Base-by-base conservation (phyloP, 2,797 vertebrate species). In the Enteromius viviparus region DNA sequence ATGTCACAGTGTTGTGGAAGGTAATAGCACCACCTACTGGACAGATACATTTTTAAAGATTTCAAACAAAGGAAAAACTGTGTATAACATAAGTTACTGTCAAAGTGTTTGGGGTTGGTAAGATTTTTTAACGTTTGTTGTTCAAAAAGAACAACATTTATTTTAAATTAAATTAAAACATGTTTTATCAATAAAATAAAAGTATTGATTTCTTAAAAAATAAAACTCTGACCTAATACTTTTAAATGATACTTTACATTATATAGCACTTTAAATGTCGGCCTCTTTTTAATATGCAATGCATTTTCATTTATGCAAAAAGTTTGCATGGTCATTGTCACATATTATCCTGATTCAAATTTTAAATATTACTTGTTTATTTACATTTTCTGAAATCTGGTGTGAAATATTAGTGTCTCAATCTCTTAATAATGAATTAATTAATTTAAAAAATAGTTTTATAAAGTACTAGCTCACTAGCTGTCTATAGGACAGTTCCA, bases 1-100 rank as follows among this genome's bases (percentile, higher is more conserved):
- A 83, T 49, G 91, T 96, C 84, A 95, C 91, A 0, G 89, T 97
- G 85, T 89, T 97, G 70, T 96, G 96, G 95, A 89, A 96, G 96
- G 97, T 97, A 77, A 78, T 29, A n/a, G 32, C 15, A 51, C 29
- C n/a, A 49, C 21, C 42, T 82, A 79, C 12, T 19, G 58, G 37
- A 23, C 29, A 29, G 1, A 60, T 1, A 47, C 34, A 75, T 19
- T 51, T 6, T 15, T 5, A 29, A 26, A 14, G 55, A 12, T 60
- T 60, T 60, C n/a, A 60, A 60, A 26, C 58, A 26, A 14, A 45
- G n/a, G 40, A 26, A 15, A 42, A 70, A 17, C n/a, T 45, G 12
- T 69, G 1, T 23, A 8, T 14, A 45, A 70, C n/a, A 42, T 42
- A 42, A 37, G 37, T 34, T 14, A 42, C 11, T 42, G 2, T 70